Conservation (phyloP, 2,888 invertebrate genomes). For the Dorcus parallelipipedus region DNA sequence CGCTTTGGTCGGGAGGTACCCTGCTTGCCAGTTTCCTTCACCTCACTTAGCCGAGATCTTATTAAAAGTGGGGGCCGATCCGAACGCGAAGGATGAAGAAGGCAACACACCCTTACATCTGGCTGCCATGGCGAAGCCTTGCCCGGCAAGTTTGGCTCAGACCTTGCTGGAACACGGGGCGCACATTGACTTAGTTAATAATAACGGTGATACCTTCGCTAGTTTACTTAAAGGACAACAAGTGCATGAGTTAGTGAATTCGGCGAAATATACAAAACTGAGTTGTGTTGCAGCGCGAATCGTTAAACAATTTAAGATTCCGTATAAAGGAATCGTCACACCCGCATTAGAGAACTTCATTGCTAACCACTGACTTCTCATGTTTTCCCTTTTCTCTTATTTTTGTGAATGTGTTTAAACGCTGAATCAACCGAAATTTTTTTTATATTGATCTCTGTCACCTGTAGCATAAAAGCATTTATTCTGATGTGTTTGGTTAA, state of each 20-base stretch:
- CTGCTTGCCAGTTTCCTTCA: slow-evolving; percentile 69
- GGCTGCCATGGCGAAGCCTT: slow-evolving; percentile 70
- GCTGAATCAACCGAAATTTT: too few relatives aligned
- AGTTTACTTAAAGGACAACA: slow-evolving; percentile 55
- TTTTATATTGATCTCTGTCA: too few relatives aligned
- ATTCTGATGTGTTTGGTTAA: too few relatives aligned
- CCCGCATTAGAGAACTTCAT: slow-evolving; percentile 74
- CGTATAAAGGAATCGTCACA: slow-evolving; percentile 69
- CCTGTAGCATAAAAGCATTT: too few relatives aligned
- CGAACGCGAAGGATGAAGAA: slow-evolving; percentile 73
- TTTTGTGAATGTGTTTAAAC: too few relatives aligned
- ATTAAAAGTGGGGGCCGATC: slow-evolving; percentile 78
- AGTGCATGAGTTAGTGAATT: slow-evolving; percentile 67
- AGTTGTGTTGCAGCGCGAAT: slow-evolving; percentile 84
- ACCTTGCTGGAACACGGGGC: slow-evolving; percentile 77
- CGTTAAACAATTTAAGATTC: slow-evolving; percentile 68
- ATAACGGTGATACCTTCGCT: slow-evolving; percentile 72
- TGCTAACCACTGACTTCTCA: slow-evolving; percentile 41
- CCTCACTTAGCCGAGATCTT: slow-evolving; percentile 67
- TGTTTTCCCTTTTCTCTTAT: not conserved
- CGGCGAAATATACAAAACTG: slow-evolving; percentile 73
- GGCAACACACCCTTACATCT: slow-evolving; percentile 89
- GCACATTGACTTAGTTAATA: slow-evolving; percentile 79
- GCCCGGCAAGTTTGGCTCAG: slow-evolving; percentile 67
- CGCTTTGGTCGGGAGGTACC: slow-evolving; percentile 64